These are phyloP conservation scores for Ornithoptera alexandrae DNA, from an alignment of 2,888 invertebrate genomes.

Conservation along the genomic window DNA sequence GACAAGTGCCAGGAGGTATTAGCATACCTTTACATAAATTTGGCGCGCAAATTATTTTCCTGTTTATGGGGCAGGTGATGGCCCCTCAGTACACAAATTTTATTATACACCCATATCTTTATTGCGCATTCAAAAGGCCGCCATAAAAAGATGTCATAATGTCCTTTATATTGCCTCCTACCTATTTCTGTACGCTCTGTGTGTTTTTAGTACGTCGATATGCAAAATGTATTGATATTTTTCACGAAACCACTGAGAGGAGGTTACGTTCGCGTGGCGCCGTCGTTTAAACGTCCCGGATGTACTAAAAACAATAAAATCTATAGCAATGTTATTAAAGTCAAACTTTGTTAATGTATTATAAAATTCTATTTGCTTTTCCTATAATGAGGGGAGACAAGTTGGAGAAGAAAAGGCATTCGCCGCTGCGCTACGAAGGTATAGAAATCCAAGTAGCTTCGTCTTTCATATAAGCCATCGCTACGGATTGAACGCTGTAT, in stretches of 20 bases:
- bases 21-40: conserved; percentile 24
- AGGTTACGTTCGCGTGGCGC: neutral
- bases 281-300: neutral
- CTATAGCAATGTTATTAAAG: too few species aligned
- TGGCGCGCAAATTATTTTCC: conserved; percentile 32
- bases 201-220: conserved; percentile 22
- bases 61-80: conserved; percentile 30
- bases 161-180: conserved; percentile 50
- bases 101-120: conserved; percentile 60
- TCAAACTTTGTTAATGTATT: too few species aligned
- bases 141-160: conserved; percentile 63
- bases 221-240: conserved; percentile 16
- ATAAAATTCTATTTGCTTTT: too few species aligned
- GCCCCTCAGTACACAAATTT: conserved; percentile 37
- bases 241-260: neutral
- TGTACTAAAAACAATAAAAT: too few species aligned
- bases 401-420: too few species aligned
- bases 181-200: conserved; percentile 34
- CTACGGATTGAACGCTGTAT: too few species aligned
- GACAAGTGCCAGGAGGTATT: neutral
- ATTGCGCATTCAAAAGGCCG: conserved; percentile 55
- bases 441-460: too few species aligned
- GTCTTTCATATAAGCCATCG: too few species aligned
- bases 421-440: too few species aligned
- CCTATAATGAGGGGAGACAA: too few species aligned